Percentiles rank a stretch among this genome's conserved stretches.
phyloP scores from a whole-genome alignment of 2,113 vertebrate species.

The Petromus typicus region DNA sequence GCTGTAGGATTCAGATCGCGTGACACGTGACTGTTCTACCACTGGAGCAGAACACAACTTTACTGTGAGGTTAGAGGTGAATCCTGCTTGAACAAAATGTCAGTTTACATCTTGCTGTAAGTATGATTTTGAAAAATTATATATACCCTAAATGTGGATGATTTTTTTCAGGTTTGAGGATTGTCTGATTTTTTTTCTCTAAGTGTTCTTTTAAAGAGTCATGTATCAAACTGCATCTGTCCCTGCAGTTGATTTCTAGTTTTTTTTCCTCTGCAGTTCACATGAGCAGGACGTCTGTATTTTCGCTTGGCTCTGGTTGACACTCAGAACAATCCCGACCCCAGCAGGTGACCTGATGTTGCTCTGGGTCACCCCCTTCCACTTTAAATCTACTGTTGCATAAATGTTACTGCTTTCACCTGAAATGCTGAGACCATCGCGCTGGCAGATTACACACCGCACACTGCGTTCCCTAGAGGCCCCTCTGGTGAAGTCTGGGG shows the following conservation, averaged over 20 bases:
- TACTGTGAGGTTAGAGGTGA: not conserved
- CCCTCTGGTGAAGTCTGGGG: not conserved
- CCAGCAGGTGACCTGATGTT: not conserved
- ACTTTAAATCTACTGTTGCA: not conserved
- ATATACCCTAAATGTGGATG: not conserved
- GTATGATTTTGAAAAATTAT: not conserved
- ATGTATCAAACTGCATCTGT: not conserved
- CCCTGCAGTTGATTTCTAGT: not conserved
- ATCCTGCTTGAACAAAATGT: conserved; percentile 21
- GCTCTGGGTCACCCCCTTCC: not conserved
- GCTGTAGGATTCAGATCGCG: not conserved
- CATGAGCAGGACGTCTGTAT: not conserved
- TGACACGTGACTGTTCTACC: conserved; percentile 43
- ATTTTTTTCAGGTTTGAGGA: not conserved
- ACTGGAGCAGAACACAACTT: not conserved
- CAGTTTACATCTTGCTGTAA: conserved; percentile 39
- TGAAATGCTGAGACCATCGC: not conserved
- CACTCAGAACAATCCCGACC: not conserved
- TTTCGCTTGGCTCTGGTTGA: not conserved
- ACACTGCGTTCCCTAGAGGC: not conserved
- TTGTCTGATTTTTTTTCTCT: conserved; percentile 34
- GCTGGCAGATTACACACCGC: not conserved
- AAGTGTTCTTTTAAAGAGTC: not conserved
- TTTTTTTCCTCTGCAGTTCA: not conserved
- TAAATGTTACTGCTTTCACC: not conserved